Evolutionary conservation across 2,113 vertebrate species (phyloP).

Genomic region (Nothoprocta perdicaria): DNA sequence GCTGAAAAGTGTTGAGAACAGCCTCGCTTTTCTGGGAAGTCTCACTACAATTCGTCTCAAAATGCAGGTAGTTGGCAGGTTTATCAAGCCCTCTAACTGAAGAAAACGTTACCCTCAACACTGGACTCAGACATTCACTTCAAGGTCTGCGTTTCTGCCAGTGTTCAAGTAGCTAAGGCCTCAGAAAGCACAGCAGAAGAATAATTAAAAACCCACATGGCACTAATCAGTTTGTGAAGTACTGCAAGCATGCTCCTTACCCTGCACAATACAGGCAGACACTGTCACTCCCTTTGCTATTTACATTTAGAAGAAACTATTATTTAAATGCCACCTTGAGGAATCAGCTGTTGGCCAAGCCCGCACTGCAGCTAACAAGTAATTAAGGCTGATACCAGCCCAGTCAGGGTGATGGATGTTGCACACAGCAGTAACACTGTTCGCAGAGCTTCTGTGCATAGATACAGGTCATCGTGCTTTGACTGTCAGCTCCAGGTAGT

Average conservation of each 20-base stretch:
- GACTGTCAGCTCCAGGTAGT: neutral
- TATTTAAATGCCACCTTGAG: neutral
- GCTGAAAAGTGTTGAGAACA: neutral
- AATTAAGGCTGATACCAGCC: neutral
- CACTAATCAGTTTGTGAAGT: neutral
- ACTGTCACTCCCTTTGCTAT: neutral
- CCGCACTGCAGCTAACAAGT: neutral
- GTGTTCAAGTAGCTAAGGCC: neutral
- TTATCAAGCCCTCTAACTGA: neutral
- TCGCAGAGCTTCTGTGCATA: neutral
- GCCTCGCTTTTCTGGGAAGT: neutral
- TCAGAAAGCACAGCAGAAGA: neutral
- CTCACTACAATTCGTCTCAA: neutral
- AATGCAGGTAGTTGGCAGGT: neutral
- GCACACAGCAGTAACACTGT: neutral
- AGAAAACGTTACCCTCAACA: neutral
- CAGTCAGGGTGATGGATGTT: neutral
- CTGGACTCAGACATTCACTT: neutral
- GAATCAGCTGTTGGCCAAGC: neutral
- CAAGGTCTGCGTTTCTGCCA: neutral
- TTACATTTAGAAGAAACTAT: neutral
- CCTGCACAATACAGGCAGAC: rapidly evolving
- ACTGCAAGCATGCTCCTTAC: neutral
- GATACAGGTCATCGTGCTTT: neutral
- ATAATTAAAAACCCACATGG: neutral